Evolutionary conservation across 2,888 invertebrate species (phyloP), one percentile per base, ranked within the genome.

Genomic region (Ophion ventricosus): DNA sequence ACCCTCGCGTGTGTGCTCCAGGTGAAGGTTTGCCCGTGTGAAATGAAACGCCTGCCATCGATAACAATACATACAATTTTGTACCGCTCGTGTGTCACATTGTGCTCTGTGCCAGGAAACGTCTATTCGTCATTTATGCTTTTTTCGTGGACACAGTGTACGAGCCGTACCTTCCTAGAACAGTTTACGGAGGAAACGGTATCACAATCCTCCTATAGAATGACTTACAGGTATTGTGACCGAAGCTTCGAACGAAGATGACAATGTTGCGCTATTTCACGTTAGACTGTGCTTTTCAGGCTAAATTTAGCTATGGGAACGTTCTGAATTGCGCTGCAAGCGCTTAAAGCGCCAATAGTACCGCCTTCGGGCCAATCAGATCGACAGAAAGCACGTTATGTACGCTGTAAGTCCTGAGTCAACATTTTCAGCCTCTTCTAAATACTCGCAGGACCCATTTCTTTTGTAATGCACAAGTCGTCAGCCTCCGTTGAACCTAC

Each of bases 41-140:
- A 66, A 80, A 66, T 72, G 64, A 64, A 56, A 64, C 43, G 64
- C 61, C 67, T 59, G 66, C 43, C 20, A 67, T 59, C 59, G 72
- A 56, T 72, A 83, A 66, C 59, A 40, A 61, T 76, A 67, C 69
- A 29, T 66, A 73, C 43, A 20, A 73, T 43, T 78, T 67, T 64
- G 61, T 26, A 23, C 57, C 20, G 70, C 11, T 49, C 25, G 29
- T 26, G 57, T 29, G 49, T 2, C 29, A 20, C 49, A 63, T 54
- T 26, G 56, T 14, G 43, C 61, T 56, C 61, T 63, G 25, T 63
- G 61, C 63, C 43, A 40, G 23, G 35, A 63, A 80, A 81, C 66
- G 64, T 23, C 64, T 70, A 84, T 84, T 84, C 61, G 78, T 84
- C 76, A 81, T 84, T 84, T 81, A 75, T 61, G 63, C 59, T 59